A percentile compares a stretch with the other conserved stretches of the same genome.
Evolutionary conservation across 2,113 vertebrate genomes (phyloP).

Genomic region (Beaufortia kweichowensis): DNA sequence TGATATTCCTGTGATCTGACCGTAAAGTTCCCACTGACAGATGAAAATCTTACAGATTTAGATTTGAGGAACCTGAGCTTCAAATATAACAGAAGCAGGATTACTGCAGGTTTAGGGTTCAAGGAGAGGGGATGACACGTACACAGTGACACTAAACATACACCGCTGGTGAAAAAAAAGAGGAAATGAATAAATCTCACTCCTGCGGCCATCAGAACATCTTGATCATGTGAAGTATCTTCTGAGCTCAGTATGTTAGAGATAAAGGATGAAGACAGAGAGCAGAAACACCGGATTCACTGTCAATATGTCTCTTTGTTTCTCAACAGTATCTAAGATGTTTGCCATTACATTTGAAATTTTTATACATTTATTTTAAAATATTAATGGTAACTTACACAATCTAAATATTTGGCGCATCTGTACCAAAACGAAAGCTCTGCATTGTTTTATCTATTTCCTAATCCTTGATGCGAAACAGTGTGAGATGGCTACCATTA

Average conservation of each 20-base stretch:
- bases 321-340: no score
- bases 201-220: conserved; percentile 9
- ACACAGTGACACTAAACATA: conserved; percentile 16
- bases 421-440: no score
- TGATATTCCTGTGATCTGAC: no score
- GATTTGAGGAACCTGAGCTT: neutral
- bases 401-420: no score
- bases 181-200: conserved; percentile 57
- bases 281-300: conserved; percentile 25
- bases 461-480: conserved; percentile 1
- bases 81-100: neutral
- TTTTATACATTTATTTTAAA: no score
- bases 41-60: no score
- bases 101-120: neutral
- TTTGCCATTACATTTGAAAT: no score
- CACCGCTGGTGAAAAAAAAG: conserved; percentile 41
- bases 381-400: no score
- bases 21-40: no score
- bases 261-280: conserved; percentile 1
- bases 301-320: neutral
- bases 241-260: conserved; percentile 10
- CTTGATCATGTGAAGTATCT: conserved; percentile 12
- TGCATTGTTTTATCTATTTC: neutral
- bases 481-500: conserved; percentile 19
- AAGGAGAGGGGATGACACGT: neutral